These are phyloP conservation scores for Coluber constrictor DNA, from an alignment of 2,797 vertebrate genomes.

Conservation along the genomic window DNA sequence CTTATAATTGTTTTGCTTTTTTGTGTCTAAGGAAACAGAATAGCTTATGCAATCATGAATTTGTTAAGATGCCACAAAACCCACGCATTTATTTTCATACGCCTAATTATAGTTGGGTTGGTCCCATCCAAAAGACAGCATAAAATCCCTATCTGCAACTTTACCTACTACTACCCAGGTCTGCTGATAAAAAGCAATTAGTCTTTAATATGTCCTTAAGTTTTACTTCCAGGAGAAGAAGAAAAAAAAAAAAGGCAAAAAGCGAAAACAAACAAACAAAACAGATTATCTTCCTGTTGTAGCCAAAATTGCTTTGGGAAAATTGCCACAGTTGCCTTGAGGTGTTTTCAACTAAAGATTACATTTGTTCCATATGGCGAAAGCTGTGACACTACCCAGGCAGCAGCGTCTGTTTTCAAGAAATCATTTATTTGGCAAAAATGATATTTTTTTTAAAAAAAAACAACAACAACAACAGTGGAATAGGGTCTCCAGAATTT, in stretches of 20 bases:
- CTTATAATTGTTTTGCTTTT: neutral
- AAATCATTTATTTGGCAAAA: neutral
- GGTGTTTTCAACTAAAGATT: neutral
- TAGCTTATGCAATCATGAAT: neutral
- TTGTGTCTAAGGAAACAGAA: conserved; percentile 29
- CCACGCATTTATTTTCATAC: conserved; percentile 8
- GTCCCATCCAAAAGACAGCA: conserved; percentile 26
- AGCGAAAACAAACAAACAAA: neutral
- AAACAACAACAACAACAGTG: neutral
- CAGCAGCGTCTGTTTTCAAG: neutral
- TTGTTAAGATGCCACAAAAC: neutral
- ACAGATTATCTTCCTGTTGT: neutral
- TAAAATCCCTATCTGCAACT: conserved; percentile 19
- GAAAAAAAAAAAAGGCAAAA: too few species aligned
- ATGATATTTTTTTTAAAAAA: neutral
- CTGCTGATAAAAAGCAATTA: conserved; percentile 25
- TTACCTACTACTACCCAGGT: conserved; percentile 8
- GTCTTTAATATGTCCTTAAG: neutral
- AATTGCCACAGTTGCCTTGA: neutral
- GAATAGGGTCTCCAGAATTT: neutral
- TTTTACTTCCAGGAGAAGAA: neutral
- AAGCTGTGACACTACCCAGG: neutral
- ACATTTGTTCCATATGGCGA: neutral
- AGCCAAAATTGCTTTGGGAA: neutral
- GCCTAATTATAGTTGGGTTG: conserved; percentile 21